Evolutionary conservation across 2,888 invertebrate genomes (phyloP), one percentile per base, ranked within the genome.

Genomic region (Mythimna loreyi): DNA sequence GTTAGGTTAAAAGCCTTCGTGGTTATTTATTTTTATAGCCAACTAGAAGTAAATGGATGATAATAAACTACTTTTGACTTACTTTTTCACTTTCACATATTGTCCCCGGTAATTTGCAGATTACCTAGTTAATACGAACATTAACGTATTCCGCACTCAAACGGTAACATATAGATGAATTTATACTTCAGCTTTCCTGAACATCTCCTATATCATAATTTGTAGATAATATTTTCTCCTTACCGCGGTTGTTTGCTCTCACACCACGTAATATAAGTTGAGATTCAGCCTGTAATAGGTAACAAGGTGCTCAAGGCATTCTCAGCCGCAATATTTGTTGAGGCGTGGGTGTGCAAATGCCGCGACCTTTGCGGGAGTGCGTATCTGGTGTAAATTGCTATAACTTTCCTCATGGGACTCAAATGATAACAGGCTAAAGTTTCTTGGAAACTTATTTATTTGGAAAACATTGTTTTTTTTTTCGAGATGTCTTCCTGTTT

Each of bases 361-460:
- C 83, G 47, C 62, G 75, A 77, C 84, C 84, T 83, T 85, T 75
- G 61, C 64, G 70, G 64, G 56, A 72, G 69, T 43, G 59, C 78
- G 70, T 83, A 82, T 86, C 87, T 84, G 80, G 72, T 83, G 82
- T 81, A 85, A 86, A 87, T 82, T 85, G 84, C 86, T 85, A 87
- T 82, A 82, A 84, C 78, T 65, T 79, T 77, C 72, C 86, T 82
- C 80, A 66, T 79, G 82, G 81, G 81, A 84, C 71, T 80, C 75
- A 61, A 79, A 82, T 84, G 77, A 85, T 81, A 83, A 85, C 72
- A 72, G 55, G 71, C 52, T 65, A 72, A 68, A 49, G 47, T 59
- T 72, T 65, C 67, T 67, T 68, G 43, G 50, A 30, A 72, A 57
- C 25, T 67, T 76, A 50, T 73, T 72, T 80, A 52, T 43, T 59